Conservation (phyloP, 1,140 invertebrate species). For the Drosophila ironensis region DNA sequence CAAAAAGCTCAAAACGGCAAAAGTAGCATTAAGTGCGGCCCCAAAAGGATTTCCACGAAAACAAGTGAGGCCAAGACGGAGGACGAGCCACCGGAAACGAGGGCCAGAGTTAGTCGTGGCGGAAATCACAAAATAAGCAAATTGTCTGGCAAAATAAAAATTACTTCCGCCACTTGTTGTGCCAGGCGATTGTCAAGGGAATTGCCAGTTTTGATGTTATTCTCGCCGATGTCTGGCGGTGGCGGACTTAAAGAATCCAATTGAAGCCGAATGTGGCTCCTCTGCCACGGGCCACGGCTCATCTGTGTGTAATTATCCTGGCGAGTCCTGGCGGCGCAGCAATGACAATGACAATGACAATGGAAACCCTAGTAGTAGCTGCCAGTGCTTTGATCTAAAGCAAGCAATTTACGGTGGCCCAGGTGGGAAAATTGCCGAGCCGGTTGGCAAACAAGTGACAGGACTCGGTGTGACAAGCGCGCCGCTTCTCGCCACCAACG, state of each 20-base stretch:
- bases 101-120: slow-evolving; percentile 21
- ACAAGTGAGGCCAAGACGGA: background rate
- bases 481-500: too few relatives aligned
- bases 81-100: slow-evolving; percentile 60
- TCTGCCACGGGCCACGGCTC: background rate
- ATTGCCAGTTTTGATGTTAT: background rate
- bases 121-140: slow-evolving; percentile 82
- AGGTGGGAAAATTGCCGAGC: slow-evolving; percentile 11
- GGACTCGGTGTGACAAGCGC: too few relatives aligned
- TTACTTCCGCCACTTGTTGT: slow-evolving; percentile 65
- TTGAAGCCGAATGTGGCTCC: background rate
- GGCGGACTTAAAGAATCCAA: too few relatives aligned
- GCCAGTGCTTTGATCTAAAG: slow-evolving; percentile 67
- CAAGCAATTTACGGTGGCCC: slow-evolving; percentile 46
- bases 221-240: too few relatives aligned
- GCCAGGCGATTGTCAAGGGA: slow-evolving; percentile 7
- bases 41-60: slow-evolving; percentile 13
- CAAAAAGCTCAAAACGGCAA: background rate
- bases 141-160: slow-evolving; percentile 82
- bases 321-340: background rate
- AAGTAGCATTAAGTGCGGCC: slow-evolving; percentile 9
- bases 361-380: slow-evolving; percentile 64
- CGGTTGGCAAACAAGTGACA: too few relatives aligned
- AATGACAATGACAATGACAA: slow-evolving; percentile 37
- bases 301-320: slow-evolving; percentile 19